Percentiles rank a stretch among this genome's conserved stretches.
Evolutionary conservation across 1,140 invertebrate genomes (phyloP).

Genomic region (Drosophila subpulchrella): DNA sequence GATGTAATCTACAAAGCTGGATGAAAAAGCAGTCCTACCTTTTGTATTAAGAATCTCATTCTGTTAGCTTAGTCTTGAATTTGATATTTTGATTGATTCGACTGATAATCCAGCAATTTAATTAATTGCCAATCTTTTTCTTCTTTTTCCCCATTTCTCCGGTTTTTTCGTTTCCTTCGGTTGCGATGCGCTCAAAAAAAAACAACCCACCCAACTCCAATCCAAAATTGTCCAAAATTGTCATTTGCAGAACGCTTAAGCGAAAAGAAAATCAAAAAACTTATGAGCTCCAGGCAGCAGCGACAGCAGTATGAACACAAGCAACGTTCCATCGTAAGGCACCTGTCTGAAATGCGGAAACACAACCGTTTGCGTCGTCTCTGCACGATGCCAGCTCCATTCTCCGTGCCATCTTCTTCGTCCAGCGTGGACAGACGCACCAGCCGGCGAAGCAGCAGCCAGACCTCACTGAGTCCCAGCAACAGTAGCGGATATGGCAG

Average conservation of each 20-base stretch:
- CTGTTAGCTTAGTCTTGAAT: slow-evolving; percentile 41
- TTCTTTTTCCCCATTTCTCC: slow-evolving; percentile 61
- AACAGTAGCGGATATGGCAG: slow-evolving; percentile 70
- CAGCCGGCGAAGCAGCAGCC: slow-evolving; percentile 48
- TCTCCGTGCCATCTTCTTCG: neutral
- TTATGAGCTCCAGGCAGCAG: slow-evolving; percentile 65
- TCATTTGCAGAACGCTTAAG: slow-evolving; percentile 84
- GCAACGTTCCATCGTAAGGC: slow-evolving; percentile 24
- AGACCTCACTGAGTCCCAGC: slow-evolving; percentile 50
- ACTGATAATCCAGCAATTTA: slow-evolving; percentile 79
- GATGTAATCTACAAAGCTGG: neutral
- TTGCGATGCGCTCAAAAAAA: slow-evolving; percentile 57
- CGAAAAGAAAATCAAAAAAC: slow-evolving; percentile 62
- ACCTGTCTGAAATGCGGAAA: slow-evolving; percentile 26
- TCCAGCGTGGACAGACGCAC: slow-evolving; percentile 7
- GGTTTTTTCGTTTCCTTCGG: slow-evolving; percentile 63
- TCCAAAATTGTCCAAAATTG: slow-evolving; percentile 48
- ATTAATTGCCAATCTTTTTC: slow-evolving; percentile 80
- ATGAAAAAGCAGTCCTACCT: neutral
- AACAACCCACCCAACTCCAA: slow-evolving; percentile 28
- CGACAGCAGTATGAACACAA: slow-evolving; percentile 65
- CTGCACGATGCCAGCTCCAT: neutral
- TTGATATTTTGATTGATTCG: slow-evolving; percentile 50
- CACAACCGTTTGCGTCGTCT: slow-evolving; percentile 3
- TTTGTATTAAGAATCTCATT: slow-evolving; percentile 16